Evolutionary conservation across 64 coral and sea anemone species (phyloP), one percentile per base, ranked within the genome.

Genomic region (Trachythela sp.): DNA sequence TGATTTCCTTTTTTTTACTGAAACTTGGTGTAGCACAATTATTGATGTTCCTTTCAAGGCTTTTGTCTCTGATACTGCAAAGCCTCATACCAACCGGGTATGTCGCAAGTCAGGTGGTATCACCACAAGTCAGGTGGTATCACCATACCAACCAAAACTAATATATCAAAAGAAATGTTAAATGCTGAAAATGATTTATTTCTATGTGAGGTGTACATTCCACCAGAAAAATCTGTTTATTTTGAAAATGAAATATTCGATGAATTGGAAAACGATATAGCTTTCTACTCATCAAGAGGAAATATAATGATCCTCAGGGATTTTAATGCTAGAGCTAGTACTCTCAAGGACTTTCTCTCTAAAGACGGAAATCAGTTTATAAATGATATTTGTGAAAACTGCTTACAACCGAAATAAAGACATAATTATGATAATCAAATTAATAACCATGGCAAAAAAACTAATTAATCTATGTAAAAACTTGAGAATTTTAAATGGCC

Each of bases 171-270:
- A 77, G 17, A 31, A 77, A 34, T 68, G 17, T 34, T 77, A 32
- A 77, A 18, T 35, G 17, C 20, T 38, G 36, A 77, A 7, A 77
- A 5, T 2, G 24, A 77, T 77, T 27, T 77, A 27, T 77, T 35
- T 77, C 5, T 35, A 13, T 77, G 71, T 77, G 71, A n/a, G 4
- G 17, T 38, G 9, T 77, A 77, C 31, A 77, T 77, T 38, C 71
- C 71, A 77, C 71, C 71, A 35, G 71, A 77, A 77, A 77, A 77
- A 17, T 70, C 64, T 26, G 30, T 7, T 14, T 77, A 77, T 77
- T 77, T 77, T 77, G 71, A 77, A 8, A 35, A 35, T 2, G 6
- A 77, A 8, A 35, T 77, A 8, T 77, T 77, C 17, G 71, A 77
- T 6, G 71, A 77, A 77, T n/a, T 77, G 30, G 71, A 27, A 77